phyloP scores from a whole-genome alignment of 2,888 invertebrate genomes.

The Strigamia maritima region DNA sequence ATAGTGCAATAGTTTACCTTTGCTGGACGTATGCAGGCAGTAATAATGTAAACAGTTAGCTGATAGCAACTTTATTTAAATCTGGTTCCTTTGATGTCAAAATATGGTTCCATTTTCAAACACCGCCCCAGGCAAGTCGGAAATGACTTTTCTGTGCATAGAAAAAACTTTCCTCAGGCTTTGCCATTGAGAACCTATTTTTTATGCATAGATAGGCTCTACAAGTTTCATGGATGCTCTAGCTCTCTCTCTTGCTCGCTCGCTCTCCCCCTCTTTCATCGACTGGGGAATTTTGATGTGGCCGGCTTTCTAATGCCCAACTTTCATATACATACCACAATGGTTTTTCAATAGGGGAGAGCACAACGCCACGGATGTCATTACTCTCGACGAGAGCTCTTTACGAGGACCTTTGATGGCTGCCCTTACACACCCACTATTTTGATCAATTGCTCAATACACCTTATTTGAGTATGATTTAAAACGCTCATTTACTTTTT shows the following conservation, averaged over 20 bases:
- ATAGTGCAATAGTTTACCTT: not conserved
- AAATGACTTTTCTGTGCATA: slow-evolving; percentile 12
- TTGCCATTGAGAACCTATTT: slow-evolving; percentile 12
- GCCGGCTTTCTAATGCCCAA: slow-evolving; percentile 18
- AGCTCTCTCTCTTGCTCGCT: not conserved
- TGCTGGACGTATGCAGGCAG: not conserved
- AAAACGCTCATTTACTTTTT: not conserved
- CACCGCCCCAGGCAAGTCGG: not conserved
- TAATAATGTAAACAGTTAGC: not conserved
- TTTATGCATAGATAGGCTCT: slow-evolving; percentile 27
- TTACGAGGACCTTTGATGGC: not conserved
- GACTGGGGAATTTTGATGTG: slow-evolving; percentile 18
- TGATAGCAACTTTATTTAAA: slow-evolving; percentile 17
- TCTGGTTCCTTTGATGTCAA: slow-evolving; percentile 12
- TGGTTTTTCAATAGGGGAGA: slow-evolving; percentile 19
- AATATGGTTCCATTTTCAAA: slow-evolving; percentile 24
- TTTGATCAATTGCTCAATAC: not conserved
- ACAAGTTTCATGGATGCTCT: slow-evolving; percentile 7
- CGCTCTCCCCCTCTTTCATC: not conserved
- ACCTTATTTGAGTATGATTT: not conserved
- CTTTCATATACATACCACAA: slow-evolving; percentile 25
- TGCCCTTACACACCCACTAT: not conserved
- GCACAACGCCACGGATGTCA: slow-evolving; percentile 1
- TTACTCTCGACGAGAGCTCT: slow-evolving; percentile 2
- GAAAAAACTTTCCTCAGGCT: not conserved